phyloP scores from a whole-genome alignment of 2,888 invertebrate species.

The Aethes cnicana region DNA sequence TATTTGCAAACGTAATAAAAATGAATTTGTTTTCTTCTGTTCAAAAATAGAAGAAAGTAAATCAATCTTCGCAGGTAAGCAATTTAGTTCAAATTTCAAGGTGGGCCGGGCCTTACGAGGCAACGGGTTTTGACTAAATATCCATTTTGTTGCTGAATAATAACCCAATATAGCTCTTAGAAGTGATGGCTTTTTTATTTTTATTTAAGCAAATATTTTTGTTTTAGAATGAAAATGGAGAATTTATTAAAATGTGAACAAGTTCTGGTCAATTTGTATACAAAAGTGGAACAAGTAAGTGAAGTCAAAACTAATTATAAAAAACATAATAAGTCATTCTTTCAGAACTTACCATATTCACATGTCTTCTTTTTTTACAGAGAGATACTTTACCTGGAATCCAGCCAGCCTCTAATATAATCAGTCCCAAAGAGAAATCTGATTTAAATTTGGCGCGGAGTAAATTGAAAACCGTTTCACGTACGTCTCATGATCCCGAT shows the following conservation, averaged over 20 bases:
- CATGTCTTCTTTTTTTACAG: slow-evolving; percentile 54
- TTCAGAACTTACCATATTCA: too few species aligned
- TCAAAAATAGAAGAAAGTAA: too few species aligned
- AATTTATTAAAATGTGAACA: slow-evolving; percentile 86
- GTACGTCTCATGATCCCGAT: slow-evolving; percentile 47
- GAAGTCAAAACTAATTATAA: slow-evolving; percentile 14
- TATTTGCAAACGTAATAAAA: too few species aligned
- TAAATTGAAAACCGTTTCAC: slow-evolving; percentile 58
- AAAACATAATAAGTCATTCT: background rate
- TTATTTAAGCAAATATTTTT: too few species aligned
- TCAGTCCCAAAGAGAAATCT: slow-evolving; percentile 40
- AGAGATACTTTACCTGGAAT: slow-evolving; percentile 49
- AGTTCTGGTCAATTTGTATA: slow-evolving; percentile 85
- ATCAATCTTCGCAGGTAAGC: too few species aligned
- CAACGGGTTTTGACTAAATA: too few species aligned
- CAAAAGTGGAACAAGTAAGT: slow-evolving; percentile 84
- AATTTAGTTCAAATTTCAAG: too few species aligned
- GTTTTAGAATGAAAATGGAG: slow-evolving; percentile 85
- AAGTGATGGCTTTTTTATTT: too few species aligned
- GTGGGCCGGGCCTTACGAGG: too few species aligned
- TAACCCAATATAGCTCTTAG: too few species aligned
- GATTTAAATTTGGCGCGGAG: slow-evolving; percentile 59
- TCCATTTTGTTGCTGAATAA: too few species aligned
- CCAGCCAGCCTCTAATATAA: slow-evolving; percentile 34
- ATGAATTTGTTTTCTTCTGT: too few species aligned